Percentiles rank a stretch among this genome's conserved stretches.
Evolutionary conservation across 2,797 vertebrate genomes (phyloP).

Genomic region (Acomys russatus): DNA sequence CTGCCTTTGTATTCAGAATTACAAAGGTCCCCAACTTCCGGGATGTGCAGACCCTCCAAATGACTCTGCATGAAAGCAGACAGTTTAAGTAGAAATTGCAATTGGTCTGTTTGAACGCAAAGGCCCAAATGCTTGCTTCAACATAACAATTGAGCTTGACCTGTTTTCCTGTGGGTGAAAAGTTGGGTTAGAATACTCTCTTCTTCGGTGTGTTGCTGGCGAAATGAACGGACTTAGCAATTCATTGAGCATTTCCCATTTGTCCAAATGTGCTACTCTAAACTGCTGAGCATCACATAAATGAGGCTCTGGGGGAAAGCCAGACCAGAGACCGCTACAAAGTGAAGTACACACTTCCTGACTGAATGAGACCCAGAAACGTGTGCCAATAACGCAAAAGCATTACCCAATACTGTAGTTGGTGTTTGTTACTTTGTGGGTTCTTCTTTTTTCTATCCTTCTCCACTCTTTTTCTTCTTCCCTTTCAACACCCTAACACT

Average conservation of each 20-base stretch:
- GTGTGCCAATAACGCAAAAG: conserved; percentile 36
- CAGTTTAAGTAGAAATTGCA: neutral
- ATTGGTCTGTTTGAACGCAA: neutral
- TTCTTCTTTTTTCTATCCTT: too few species aligned
- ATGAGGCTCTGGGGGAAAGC: neutral
- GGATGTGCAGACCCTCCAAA: neutral
- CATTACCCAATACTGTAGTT: neutral
- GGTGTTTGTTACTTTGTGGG: too few species aligned
- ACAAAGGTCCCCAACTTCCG: too few species aligned
- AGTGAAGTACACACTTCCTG: neutral
- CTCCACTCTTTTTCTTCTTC: too few species aligned
- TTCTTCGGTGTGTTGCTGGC: conserved; percentile 4
- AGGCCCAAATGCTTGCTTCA: neutral
- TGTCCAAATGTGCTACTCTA: conserved; percentile 6
- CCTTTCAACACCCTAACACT: too few species aligned
- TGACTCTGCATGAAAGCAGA: neutral
- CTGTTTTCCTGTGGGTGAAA: conserved; percentile 7
- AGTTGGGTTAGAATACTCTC: neutral
- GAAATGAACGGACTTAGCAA: neutral
- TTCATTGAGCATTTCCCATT: neutral
- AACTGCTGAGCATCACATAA: conserved; percentile 1
- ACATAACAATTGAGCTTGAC: neutral
- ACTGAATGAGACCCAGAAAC: conserved; percentile 55
- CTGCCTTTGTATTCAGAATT: neutral
- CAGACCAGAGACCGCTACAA: neutral